These are phyloP conservation scores for Muscicapa comitata DNA, from an alignment of 2,797 vertebrate genomes.

Conservation along the genomic window DNA sequence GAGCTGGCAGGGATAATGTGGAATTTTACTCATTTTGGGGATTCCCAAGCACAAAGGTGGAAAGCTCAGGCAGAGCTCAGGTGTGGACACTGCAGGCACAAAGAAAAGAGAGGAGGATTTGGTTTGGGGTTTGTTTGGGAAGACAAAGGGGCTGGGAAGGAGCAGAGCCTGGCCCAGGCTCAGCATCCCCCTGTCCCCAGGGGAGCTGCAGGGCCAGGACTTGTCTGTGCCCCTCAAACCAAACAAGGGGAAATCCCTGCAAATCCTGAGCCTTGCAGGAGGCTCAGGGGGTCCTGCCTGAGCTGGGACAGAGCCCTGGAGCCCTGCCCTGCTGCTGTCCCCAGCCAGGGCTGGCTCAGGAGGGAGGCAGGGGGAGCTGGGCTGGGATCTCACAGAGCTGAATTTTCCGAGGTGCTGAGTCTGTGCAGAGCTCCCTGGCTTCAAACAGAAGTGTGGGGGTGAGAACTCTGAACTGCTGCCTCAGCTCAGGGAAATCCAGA, in stretches of 20 bases:
- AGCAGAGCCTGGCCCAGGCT: not conserved
- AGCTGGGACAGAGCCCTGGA: not conserved
- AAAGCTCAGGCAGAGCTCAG: not conserved
- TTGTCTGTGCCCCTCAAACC: not conserved
- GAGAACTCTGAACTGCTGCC: not conserved
- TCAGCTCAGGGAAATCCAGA: not conserved
- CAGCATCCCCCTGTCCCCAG: not conserved
- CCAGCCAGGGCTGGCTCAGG: no score
- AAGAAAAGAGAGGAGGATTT: not conserved
- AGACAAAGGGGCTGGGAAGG: not conserved
- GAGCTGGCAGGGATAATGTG: not conserved
- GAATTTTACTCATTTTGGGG: not conserved
- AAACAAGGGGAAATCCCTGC: not conserved
- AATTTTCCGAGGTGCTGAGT: not conserved
- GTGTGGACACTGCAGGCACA: not conserved
- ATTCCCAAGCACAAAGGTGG: not conserved
- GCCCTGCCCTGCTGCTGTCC: no score
- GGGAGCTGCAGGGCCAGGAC: not conserved
- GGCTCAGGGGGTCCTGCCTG: not conserved
- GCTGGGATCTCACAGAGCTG: not conserved
- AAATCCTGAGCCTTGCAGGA: not conserved
- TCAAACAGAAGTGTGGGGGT: not conserved
- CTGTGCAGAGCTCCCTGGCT: not conserved
- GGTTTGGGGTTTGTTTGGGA: not conserved
- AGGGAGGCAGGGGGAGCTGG: not conserved